These are phyloP conservation scores for Scaptomyza parva DNA, from an alignment of 2,888 invertebrate genomes.

Conservation along the genomic window DNA sequence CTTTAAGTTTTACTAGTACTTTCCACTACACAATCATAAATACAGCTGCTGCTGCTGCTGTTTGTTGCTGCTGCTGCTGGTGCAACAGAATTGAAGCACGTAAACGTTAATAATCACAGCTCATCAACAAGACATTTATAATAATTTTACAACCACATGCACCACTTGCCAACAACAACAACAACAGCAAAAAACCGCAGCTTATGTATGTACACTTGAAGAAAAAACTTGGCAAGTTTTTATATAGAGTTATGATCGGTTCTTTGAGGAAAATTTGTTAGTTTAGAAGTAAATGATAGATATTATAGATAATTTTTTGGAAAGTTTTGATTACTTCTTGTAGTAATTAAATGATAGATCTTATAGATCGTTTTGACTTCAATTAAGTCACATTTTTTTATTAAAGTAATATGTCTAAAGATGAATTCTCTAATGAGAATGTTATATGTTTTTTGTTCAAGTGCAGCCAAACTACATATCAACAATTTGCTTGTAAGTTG, in stretches of 20 bases:
- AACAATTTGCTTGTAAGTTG: slow-evolving; percentile 45
- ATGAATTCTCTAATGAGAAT: background rate
- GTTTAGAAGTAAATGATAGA: too few species aligned
- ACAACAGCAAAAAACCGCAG: slow-evolving; percentile 8
- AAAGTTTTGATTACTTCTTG: too few species aligned
- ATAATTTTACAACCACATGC: slow-evolving; percentile 73
- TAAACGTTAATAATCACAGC: slow-evolving; percentile 78
- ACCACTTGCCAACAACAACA: slow-evolving; percentile 34
- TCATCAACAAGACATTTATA: slow-evolving; percentile 78
- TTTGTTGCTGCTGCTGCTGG: slow-evolving; percentile 11
- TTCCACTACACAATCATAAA: background rate
- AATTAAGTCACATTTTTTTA: too few species aligned
- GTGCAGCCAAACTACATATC: slow-evolving; percentile 9
- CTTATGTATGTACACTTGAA: slow-evolving; percentile 8
- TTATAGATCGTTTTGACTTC: too few species aligned
- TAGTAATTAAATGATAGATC: too few species aligned
- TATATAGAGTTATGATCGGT: too few species aligned
- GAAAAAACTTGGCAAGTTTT: background rate
- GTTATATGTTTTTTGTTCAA: background rate
- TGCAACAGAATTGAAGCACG: slow-evolving; percentile 62
- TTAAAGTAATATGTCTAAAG: too few species aligned
- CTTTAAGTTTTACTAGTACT: slow-evolving; percentile 17
- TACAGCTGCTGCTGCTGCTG: slow-evolving; percentile 7
- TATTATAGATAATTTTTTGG: too few species aligned
- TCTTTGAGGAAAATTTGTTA: too few species aligned